Conservation (phyloP, 2,888 invertebrate species). For the Helobdella robusta region DNA sequence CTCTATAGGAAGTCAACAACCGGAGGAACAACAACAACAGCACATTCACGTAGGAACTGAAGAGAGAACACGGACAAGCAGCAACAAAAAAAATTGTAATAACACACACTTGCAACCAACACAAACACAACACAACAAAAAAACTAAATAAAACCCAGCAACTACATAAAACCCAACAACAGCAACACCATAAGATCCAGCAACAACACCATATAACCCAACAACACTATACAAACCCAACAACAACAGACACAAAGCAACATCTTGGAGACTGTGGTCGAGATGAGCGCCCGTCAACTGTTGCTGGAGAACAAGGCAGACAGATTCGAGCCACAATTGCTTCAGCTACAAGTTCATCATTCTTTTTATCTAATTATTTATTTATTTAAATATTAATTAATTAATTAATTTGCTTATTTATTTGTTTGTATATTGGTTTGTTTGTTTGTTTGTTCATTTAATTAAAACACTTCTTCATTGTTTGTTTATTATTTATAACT, state of each 20-base stretch:
- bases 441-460: not conserved
- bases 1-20: too few relatives aligned
- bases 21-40: too few relatives aligned
- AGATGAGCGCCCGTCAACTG: constrained; percentile 31
- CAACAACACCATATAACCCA: not conserved
- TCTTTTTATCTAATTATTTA: too few relatives aligned
- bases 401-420: too few relatives aligned
- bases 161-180: not conserved
- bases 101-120: too few relatives aligned
- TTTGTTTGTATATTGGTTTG: not conserved
- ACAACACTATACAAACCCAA: too few relatives aligned
- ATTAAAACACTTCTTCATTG: too few relatives aligned
- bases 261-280: constrained; percentile 32
- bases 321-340: constrained; percentile 28
- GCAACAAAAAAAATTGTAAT: too few relatives aligned
- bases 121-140: not conserved
- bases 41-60: too few relatives aligned
- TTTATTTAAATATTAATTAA: too few relatives aligned
- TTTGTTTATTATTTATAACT: too few relatives aligned
- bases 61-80: too few relatives aligned
- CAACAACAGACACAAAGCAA: constrained; percentile 34
- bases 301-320: constrained; percentile 29
- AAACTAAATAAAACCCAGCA: not conserved
- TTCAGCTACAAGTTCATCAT: constrained; percentile 26
- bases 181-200: not conserved